A percentile compares a stretch with the other conserved stretches of the same genome.
phyloP scores from a whole-genome alignment of 2,797 vertebrate genomes.

The Erithacus rubecula region DNA sequence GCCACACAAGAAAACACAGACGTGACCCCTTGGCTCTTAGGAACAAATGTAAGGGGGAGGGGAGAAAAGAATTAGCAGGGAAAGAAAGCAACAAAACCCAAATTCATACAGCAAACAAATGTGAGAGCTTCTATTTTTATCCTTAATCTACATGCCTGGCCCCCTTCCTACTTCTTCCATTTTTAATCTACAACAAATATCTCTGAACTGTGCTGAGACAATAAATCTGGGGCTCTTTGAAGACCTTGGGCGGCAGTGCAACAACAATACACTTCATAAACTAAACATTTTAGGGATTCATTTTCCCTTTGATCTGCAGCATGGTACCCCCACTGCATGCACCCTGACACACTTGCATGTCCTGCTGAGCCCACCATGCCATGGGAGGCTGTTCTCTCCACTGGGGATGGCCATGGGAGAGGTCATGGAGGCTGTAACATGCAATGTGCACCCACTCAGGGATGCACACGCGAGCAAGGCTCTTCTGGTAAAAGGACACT shows the following conservation, averaged over 20 bases:
- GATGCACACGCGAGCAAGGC: not conserved
- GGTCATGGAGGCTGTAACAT: not conserved
- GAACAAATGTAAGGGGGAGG: not conserved
- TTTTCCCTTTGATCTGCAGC: slow-evolving; percentile 57
- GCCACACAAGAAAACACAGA: slow-evolving; percentile 53
- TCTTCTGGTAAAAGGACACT: not conserved
- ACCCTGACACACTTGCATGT: fast-evolving
- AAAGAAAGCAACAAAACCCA: slow-evolving; percentile 6
- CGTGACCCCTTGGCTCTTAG: slow-evolving; percentile 15
- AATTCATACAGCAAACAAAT: slow-evolving; percentile 14
- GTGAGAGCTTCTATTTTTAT: slow-evolving; percentile 28
- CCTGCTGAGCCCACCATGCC: not conserved
- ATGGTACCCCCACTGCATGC: not conserved
- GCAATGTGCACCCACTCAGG: not conserved
- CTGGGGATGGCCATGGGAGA: not conserved
- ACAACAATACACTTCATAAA: slow-evolving; percentile 31
- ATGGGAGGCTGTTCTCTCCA: not conserved
- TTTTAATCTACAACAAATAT: slow-evolving; percentile 47
- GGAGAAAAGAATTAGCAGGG: not conserved
- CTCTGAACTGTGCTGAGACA: slow-evolving; percentile 24
- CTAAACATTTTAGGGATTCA: not conserved
- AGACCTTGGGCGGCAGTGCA: not conserved
- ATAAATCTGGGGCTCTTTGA: slow-evolving; percentile 50
- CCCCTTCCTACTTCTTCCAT: slow-evolving; percentile 16
- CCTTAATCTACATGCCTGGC: not conserved